These are phyloP conservation scores for Lasioglossum marginatum DNA, from an alignment of 2,888 invertebrate species.

Conservation along the genomic window DNA sequence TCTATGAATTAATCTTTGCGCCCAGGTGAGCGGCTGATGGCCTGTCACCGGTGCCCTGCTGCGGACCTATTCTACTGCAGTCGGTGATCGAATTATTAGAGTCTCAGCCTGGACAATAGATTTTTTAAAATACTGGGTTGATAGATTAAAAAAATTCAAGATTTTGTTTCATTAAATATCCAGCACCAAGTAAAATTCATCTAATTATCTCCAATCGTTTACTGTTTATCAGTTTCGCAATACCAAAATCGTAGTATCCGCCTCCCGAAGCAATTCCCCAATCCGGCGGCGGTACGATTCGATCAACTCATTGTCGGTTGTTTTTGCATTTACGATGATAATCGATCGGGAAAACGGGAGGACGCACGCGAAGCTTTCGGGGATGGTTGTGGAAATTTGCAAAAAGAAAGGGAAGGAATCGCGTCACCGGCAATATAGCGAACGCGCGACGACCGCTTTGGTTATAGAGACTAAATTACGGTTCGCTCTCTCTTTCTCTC, in stretches of 20 bases:
- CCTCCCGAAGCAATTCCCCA: background rate
- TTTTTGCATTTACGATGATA: background rate
- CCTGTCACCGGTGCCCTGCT: background rate
- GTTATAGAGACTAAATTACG: conserved; percentile 72
- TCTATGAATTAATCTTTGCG: conserved; percentile 26
- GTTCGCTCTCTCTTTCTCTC: conserved; percentile 26
- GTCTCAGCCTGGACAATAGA: background rate
- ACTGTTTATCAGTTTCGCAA: background rate
- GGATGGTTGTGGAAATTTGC: conserved; percentile 40
- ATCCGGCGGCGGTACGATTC: background rate
- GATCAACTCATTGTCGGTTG: conserved; percentile 1
- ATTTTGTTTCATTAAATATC: too few species aligned
- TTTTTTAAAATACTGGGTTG: background rate
- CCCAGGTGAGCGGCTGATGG: background rate
- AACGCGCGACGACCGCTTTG: conserved; percentile 54
- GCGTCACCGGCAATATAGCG: conserved; percentile 43
- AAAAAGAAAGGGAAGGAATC: conserved; percentile 39
- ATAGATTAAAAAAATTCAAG: too few species aligned
- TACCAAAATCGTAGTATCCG: background rate
- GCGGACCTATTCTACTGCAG: background rate
- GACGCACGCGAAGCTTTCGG: conserved; percentile 1
- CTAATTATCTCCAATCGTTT: background rate
- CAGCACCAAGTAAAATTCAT: background rate
- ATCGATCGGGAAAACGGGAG: conserved; percentile 1
- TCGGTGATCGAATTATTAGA: background rate